Conservation (phyloP, 1,140 invertebrate species). For the Araneus ventricosus region DNA sequence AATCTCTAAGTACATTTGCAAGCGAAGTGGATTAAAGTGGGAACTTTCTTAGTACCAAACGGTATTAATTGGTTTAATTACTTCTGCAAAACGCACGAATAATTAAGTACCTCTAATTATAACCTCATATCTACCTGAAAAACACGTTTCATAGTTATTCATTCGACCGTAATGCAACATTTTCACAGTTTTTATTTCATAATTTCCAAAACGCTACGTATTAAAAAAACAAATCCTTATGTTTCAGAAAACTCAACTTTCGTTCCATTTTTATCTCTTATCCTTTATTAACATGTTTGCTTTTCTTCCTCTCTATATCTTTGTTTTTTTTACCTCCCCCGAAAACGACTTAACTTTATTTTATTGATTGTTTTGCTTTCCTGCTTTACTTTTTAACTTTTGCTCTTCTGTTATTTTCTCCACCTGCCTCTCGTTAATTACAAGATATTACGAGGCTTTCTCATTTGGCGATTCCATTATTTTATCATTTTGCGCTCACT, state of each 20-base stretch:
- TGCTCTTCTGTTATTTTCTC: neutral
- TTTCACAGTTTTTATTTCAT: neutral
- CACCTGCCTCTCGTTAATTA: neutral
- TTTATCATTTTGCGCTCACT: conserved; percentile 16
- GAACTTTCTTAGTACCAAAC: too few species aligned
- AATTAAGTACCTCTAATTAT: neutral
- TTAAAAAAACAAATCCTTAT: neutral
- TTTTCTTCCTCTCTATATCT: neutral
- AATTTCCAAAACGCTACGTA: neutral
- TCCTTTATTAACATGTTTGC: conserved; percentile 2
- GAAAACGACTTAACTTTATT: neutral
- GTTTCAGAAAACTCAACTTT: neutral
- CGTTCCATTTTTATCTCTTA: neutral
- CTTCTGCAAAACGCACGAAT: neutral
- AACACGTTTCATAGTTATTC: neutral
- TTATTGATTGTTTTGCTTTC: conserved; percentile 10
- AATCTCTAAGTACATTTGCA: too few species aligned
- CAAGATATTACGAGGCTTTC: conserved; percentile 13
- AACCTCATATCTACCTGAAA: neutral
- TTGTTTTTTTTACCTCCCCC: neutral
- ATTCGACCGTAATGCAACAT: neutral
- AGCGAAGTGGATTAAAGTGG: too few species aligned
- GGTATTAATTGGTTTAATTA: neutral
- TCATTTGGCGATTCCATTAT: conserved; percentile 12
- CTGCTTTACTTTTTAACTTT: neutral